Evolutionary conservation across 2,113 vertebrate genomes (phyloP).

Genomic region (Pseudorhombus dupliciocellatus): DNA sequence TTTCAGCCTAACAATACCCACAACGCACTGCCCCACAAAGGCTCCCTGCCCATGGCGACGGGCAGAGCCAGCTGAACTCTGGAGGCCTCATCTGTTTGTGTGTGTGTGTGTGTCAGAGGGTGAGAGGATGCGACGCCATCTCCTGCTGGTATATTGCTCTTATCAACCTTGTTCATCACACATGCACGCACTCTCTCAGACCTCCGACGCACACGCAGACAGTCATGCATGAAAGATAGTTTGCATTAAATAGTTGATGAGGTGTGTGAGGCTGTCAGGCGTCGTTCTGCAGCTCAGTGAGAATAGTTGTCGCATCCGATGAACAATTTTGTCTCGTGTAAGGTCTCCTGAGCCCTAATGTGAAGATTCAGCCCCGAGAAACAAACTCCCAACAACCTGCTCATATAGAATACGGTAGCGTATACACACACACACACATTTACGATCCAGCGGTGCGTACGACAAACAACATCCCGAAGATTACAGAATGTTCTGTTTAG

Average conservation of each 20-base stretch:
- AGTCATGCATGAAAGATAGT: slow-evolving; percentile 71
- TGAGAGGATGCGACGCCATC: slow-evolving; percentile 23
- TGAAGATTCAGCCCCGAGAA: slow-evolving; percentile 38
- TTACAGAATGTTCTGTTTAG: background rate
- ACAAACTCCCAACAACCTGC: slow-evolving; percentile 51
- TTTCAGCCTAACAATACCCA: slow-evolving; percentile 50
- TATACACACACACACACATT: slow-evolving; percentile 7
- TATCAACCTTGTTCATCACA: slow-evolving; percentile 40
- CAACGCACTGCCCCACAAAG: slow-evolving; percentile 48
- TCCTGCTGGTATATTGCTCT: slow-evolving; percentile 34
- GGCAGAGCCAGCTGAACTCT: slow-evolving; percentile 64
- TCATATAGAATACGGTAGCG: slow-evolving; percentile 5
- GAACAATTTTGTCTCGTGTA: slow-evolving; percentile 70
- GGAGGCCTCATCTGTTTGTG: slow-evolving; percentile 55
- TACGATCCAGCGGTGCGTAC: background rate
- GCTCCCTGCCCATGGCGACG: slow-evolving; percentile 52
- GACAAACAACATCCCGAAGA: slow-evolving; percentile 5
- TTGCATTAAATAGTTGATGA: slow-evolving; percentile 77
- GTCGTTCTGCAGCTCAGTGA: slow-evolving; percentile 53
- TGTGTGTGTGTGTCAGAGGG: slow-evolving; percentile 25
- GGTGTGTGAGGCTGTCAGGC: slow-evolving; percentile 66
- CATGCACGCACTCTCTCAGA: slow-evolving; percentile 3
- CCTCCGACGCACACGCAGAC: slow-evolving; percentile 44
- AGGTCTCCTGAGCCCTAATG: slow-evolving; percentile 52
- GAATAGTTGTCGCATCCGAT: slow-evolving; percentile 62